These are phyloP conservation scores for Virgularia gustaviana DNA, from an alignment of 92 coral and sea anemone species.

Conservation along the genomic window DNA sequence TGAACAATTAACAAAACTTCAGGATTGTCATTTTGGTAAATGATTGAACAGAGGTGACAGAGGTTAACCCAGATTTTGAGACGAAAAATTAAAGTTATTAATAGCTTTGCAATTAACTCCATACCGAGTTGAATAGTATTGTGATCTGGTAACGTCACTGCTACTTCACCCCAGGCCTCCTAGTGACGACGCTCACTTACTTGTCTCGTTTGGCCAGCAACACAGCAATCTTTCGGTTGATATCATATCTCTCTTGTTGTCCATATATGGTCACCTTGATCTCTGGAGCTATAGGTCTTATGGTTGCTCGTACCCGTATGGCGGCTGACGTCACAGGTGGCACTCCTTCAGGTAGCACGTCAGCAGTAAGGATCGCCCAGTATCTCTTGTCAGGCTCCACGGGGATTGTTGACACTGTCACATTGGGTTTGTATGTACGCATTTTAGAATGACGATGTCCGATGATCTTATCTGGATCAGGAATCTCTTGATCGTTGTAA, in stretches of 20 bases:
- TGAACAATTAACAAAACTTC: too few relatives aligned
- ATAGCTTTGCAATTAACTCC: too few relatives aligned
- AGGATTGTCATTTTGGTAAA: too few relatives aligned
- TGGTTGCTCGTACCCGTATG: constrained; percentile 72
- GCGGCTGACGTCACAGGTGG: constrained; percentile 60
- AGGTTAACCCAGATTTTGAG: too few relatives aligned
- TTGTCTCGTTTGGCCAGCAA: constrained; percentile 23
- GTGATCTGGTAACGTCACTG: too few relatives aligned
- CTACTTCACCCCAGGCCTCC: too few relatives aligned
- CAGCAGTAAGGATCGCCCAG: constrained; percentile 74
- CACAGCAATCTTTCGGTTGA: constrained; percentile 5
- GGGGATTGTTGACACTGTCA: constrained; percentile 49
- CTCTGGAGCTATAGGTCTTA: constrained; percentile 76
- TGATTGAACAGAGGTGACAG: too few relatives aligned
- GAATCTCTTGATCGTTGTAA: constrained; percentile 36
- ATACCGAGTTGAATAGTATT: too few relatives aligned
- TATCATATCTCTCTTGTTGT: constrained; percentile 57
- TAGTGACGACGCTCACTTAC: too few relatives aligned
- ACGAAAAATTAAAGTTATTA: too few relatives aligned
- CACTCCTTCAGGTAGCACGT: constrained; percentile 68
- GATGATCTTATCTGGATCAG: constrained; percentile 44
- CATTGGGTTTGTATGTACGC: constrained; percentile 48
- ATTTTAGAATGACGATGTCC: constrained; percentile 51
- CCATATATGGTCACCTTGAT: constrained; percentile 64
- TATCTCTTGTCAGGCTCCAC: constrained; percentile 53